Evolutionary conservation across 1,140 invertebrate genomes (phyloP).

Genomic region (Steinernema feltiae): DNA sequence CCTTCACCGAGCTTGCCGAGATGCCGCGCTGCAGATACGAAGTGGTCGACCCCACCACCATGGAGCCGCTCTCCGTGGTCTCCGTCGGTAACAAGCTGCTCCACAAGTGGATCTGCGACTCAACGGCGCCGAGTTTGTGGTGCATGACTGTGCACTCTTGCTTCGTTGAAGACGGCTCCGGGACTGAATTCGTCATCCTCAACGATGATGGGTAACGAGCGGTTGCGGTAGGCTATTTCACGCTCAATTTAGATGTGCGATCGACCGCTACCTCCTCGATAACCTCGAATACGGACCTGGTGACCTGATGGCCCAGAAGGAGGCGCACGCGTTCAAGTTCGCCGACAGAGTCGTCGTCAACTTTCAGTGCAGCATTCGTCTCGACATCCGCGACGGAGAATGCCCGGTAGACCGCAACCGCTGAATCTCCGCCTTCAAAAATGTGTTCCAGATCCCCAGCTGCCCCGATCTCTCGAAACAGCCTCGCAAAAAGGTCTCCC

Average conservation of each 20-base stretch:
- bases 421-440: too few relatives aligned
- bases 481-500: conserved; percentile 22
- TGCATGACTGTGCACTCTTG: conserved; percentile 54
- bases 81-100: conserved; percentile 50
- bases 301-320: conserved; percentile 49
- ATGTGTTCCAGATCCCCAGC: conserved; percentile 42
- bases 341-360: conserved; percentile 56
- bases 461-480: conserved; percentile 51
- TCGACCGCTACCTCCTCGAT: conserved; percentile 51
- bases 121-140: conserved; percentile 50
- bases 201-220: conserved; percentile 53
- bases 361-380: conserved; percentile 50
- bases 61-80: conserved; percentile 50
- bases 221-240: too few relatives aligned
- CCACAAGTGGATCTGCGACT: conserved; percentile 52
- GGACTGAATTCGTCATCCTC: conserved; percentile 50
- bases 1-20: conserved; percentile 53
- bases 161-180: conserved; percentile 49
- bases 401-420: conserved; percentile 38
- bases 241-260: conserved; percentile 43
- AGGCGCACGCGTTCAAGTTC: conserved; percentile 55
- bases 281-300: conserved; percentile 53
- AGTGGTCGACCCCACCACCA: conserved; percentile 36
- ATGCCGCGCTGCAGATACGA: conserved; percentile 55
- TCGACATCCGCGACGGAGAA: conserved; percentile 52